These are phyloP conservation scores for Parambassis ranga DNA, from an alignment of 2,797 vertebrate species.

Conservation along the genomic window DNA sequence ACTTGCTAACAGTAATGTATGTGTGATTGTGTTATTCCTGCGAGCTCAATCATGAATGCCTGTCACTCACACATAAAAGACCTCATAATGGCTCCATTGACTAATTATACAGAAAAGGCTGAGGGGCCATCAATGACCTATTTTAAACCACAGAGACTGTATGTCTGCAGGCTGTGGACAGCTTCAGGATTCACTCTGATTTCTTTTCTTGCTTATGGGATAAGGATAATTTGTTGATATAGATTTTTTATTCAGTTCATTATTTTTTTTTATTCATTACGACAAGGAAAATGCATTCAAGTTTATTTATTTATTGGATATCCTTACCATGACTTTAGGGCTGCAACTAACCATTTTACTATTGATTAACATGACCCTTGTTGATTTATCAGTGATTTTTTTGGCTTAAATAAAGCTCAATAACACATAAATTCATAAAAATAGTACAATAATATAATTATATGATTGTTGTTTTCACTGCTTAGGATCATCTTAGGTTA, in stretches of 20 bases:
- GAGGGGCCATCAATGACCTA: constrained; percentile 42
- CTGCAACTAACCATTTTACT: background rate
- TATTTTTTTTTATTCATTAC: too few species aligned
- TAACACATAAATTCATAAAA: too few species aligned
- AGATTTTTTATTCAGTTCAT: too few species aligned
- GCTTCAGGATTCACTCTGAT: background rate
- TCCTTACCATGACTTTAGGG: background rate
- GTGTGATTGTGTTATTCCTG: constrained; percentile 20
- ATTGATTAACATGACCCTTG: too few species aligned
- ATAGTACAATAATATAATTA: too few species aligned
- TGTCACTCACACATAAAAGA: constrained; percentile 31
- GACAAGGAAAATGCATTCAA: too few species aligned
- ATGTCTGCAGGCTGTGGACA: background rate
- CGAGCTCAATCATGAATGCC: constrained; percentile 21
- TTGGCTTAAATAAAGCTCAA: too few species aligned
- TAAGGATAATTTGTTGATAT: background rate
- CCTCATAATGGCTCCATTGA: constrained; percentile 64
- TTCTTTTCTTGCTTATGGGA: background rate
- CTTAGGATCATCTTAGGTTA: too few species aligned
- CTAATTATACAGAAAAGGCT: constrained; percentile 47
- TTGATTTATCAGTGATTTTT: too few species aligned
- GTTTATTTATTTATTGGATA: background rate
- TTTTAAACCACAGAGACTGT: constrained; percentile 38
- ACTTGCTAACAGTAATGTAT: constrained; percentile 17
- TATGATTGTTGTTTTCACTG: too few species aligned